Evolutionary conservation across 2,888 invertebrate species (phyloP).

Genomic region (Ornithoptera priamus): DNA sequence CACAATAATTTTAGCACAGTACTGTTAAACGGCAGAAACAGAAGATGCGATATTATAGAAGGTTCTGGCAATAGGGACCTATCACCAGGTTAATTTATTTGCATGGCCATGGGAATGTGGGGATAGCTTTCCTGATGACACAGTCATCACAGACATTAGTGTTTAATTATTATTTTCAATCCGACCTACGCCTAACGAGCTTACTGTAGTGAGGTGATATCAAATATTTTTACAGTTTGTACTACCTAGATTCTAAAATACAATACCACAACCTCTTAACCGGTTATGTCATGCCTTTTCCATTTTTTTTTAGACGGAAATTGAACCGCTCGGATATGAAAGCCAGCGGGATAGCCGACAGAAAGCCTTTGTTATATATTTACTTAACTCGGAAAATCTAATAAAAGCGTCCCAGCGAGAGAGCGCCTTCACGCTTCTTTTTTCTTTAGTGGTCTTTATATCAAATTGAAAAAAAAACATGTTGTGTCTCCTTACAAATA

Average conservation of each 20-base stretch:
- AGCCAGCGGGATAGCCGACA: conserved; percentile 8
- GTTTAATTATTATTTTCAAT: no score
- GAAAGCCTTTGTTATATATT: conserved; percentile 22
- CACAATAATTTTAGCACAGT: no score
- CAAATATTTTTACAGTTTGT: background rate
- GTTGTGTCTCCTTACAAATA: background rate
- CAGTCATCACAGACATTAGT: no score
- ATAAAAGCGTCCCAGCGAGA: conserved; percentile 6
- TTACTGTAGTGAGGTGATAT: background rate
- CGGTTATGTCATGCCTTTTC: background rate
- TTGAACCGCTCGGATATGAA: conserved; percentile 1
- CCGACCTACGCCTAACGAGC: no score
- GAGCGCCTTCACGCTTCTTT: conserved; percentile 4
- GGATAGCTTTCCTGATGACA: no score
- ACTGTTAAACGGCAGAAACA: no score
- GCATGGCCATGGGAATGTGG: no score
- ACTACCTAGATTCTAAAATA: background rate
- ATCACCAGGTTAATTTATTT: no score
- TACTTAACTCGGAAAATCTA: conserved; percentile 20
- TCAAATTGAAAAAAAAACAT: background rate
- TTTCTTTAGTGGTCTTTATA: background rate
- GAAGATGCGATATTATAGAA: no score
- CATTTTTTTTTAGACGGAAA: conserved; percentile 3
- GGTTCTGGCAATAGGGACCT: no score
- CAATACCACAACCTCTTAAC: background rate